Percentiles rank a stretch among this genome's conserved stretches.
phyloP scores from a whole-genome alignment of 1,140 invertebrate species.

The Hyposmocoma kahamanoa region DNA sequence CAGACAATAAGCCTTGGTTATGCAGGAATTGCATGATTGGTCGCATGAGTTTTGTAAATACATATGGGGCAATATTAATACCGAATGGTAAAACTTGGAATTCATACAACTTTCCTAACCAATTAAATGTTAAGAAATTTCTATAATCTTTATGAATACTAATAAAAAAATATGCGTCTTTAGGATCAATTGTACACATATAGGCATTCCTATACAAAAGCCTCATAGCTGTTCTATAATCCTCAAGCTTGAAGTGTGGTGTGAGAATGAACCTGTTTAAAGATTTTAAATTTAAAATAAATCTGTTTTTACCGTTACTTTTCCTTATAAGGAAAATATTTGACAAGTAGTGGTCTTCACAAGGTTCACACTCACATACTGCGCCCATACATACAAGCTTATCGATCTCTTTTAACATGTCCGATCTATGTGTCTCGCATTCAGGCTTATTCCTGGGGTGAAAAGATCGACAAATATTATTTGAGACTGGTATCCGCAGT shows the following conservation, averaged over 20 bases:
- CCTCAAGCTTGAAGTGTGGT: constrained; percentile 1
- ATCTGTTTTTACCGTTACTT: constrained; percentile 3
- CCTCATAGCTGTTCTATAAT: constrained; percentile 3
- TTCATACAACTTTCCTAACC: not conserved
- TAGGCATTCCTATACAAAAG: not conserved
- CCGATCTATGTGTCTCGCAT: not conserved
- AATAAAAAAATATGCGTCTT: constrained; percentile 2
- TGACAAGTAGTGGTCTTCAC: constrained; percentile 10
- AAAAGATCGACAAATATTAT: not conserved
- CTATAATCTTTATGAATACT: not conserved
- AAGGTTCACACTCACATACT: constrained; percentile 5
- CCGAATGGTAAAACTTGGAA: constrained; percentile 7
- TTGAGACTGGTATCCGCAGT: not conserved
- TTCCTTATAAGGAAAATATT: constrained; percentile 2
- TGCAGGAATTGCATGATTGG: not conserved
- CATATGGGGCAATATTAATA: constrained; percentile 1
- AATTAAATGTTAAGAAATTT: constrained; percentile 8
- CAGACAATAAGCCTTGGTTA: not conserved
- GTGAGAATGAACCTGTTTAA: constrained; percentile 1
- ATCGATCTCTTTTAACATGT: not conserved
- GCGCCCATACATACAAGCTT: constrained; percentile 8
- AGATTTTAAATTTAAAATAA: constrained; percentile 6
- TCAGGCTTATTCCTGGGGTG: not conserved
- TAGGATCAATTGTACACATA: constrained; percentile 1
- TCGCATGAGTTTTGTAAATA: constrained; percentile 8